Evolutionary conservation across 2,797 vertebrate species (phyloP), one percentile per base, ranked within the genome.

Genomic region (Sternotherus odoratus): DNA sequence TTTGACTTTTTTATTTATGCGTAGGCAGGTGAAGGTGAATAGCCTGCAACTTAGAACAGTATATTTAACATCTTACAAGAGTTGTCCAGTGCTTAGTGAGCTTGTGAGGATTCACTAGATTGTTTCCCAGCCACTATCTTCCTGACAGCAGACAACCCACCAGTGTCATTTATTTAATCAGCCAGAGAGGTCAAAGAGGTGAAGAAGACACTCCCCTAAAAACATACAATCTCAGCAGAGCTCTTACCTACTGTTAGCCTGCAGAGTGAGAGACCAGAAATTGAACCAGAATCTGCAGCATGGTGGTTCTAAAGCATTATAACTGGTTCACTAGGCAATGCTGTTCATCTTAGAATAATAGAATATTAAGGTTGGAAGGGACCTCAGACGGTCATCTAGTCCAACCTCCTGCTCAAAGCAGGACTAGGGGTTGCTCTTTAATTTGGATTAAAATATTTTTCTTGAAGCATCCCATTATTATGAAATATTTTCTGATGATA

Each of bases 391-490:
- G 43, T 43, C 43, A 43, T 43, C 43, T 43, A 43, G 43, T 43
- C 43, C 43, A 43, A 43, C 43, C 43, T 43, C 43, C 43, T 43
- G 43, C 43, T 43, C 43, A 43, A 43, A 43, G 43, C 43, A 43
- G 43, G 43, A 43, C 43, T 43, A 43, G 43, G 43, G 43, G 43
- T 43, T 43, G 43, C 43, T 43, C 90, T 93, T 46, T 0, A 95
- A 97, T 95, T 95, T 97, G 50, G 82, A 93, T 19, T 80, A 77
- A 88, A 91, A 48, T 95, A 72, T 66, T 0, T 5, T 43, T 21
- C 39, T 74, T 92, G 80, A 51, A 91, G 82, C 85, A 83, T 83
- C 80, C 39, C 57, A 77, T 82, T 8, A 33, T 86, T n/a, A 21
- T 0, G 6, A 88, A 43, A 66, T 0, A 3, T 2, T 81, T 66